Evolutionary conservation across 2,888 invertebrate species (phyloP).

Genomic region (Pristionchus japonicus): DNA sequence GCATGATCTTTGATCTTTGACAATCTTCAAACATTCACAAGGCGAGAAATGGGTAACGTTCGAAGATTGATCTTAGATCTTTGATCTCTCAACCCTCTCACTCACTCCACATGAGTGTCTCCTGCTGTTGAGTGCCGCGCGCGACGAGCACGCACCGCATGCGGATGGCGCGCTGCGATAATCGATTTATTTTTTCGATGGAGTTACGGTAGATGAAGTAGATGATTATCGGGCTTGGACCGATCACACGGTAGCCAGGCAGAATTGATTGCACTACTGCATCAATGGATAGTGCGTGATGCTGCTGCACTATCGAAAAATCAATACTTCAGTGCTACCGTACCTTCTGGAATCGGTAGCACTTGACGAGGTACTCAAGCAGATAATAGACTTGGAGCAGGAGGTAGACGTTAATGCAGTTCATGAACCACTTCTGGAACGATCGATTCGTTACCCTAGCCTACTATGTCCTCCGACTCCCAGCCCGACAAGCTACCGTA

Average conservation of each 20-base stretch:
- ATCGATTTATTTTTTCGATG: no score
- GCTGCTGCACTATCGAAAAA: no score
- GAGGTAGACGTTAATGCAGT: neutral
- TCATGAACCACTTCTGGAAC: neutral
- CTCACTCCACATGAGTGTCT: neutral
- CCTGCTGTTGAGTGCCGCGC: neutral
- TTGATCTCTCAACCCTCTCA: neutral
- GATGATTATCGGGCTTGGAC: neutral
- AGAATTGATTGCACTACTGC: no score
- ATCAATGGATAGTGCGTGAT: no score
- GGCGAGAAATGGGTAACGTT: neutral
- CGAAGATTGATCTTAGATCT: neutral
- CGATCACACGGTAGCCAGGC: no score
- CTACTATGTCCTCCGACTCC: neutral
- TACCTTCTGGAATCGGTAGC: constrained; percentile 24
- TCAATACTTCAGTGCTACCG: neutral
- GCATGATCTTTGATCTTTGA: neutral
- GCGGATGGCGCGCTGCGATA: neutral
- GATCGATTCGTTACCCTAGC: neutral
- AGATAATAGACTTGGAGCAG: neutral
- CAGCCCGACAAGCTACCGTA: neutral
- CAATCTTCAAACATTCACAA: neutral
- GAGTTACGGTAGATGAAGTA: neutral
- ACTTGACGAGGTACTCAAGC: neutral
- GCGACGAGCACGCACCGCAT: constrained; percentile 25